Percentiles rank a stretch among this genome's conserved stretches.
Evolutionary conservation across 2,113 vertebrate genomes (phyloP).

Genomic region (Trochalopteron elliotii): DNA sequence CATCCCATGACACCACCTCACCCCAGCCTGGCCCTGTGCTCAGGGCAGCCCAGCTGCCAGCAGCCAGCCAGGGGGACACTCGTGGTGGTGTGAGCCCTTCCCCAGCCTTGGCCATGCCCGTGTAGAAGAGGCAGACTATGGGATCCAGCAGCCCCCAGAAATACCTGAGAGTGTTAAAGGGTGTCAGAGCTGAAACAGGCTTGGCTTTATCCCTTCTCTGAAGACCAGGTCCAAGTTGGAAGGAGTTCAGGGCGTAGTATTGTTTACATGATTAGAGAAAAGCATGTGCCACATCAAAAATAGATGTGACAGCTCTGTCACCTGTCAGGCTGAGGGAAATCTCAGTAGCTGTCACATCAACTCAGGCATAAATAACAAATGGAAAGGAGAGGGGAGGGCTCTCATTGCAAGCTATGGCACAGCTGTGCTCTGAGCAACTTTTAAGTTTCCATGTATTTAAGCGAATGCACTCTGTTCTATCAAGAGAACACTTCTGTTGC

Average conservation of each 20-base stretch:
- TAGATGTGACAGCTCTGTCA: not conserved
- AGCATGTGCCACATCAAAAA: not conserved
- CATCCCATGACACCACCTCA: rapidly evolving
- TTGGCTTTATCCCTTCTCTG: not conserved
- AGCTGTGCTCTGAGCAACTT: not conserved
- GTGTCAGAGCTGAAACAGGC: not conserved
- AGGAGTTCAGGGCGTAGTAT: not conserved
- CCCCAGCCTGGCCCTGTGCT: not conserved
- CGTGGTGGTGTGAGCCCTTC: not conserved
- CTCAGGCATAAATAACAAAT: not conserved
- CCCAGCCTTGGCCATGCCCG: not conserved
- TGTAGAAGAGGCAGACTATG: rapidly evolving
- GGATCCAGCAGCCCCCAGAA: rapidly evolving
- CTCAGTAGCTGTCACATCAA: not conserved
- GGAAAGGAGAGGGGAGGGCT: not conserved
- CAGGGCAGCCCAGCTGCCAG: not conserved
- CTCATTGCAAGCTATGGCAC: not conserved
- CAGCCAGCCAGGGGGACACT: not conserved
- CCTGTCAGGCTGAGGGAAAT: not conserved
- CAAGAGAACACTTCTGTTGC: not conserved
- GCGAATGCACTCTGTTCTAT: not conserved
- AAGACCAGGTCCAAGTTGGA: not conserved
- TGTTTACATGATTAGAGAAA: not conserved
- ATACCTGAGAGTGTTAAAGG: not conserved
- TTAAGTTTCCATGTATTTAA: not conserved